Base-by-base conservation (phyloP, 2,888 invertebrate species). In the Drosophila rubida region DNA sequence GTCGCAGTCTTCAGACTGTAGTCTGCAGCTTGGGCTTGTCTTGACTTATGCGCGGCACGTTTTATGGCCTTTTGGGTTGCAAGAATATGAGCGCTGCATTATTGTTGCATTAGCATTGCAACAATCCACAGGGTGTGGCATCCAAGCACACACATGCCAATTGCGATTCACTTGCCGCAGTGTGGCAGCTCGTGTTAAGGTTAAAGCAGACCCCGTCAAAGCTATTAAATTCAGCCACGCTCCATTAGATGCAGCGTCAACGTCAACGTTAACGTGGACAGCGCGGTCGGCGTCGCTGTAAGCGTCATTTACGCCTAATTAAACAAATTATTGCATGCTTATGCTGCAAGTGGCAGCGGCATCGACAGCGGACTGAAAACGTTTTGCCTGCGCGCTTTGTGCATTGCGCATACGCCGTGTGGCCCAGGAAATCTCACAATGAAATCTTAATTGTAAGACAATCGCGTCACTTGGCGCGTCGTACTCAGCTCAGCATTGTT, bases 221-320 rank as follows among this genome's bases (percentile, higher is more conserved):
- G 71, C 82, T 64, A 85, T 83, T 81, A 78, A 81, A 79, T 80
- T 81, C 83, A 64, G 83, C 69, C 68, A 84, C 78, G 86, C 84
- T 83, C 80, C 84, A 84, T 84, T 84, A 84, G 83, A 73, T 66
- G 68, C 71, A 66, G 62, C 70, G 32, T 19, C 19, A 1, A 35
- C 77, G 46, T 67, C 63, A 75, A 69, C 42, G 75, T 51, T 6
- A 11, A 25, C 68, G 27, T 50, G 14, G 32, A 27, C 27, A 8
- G 23, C 66, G 74, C 45, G n/a, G 68, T 50, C 13, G 25, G n/a
- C 69, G 22, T 48, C 67, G 74, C 67, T 62, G 80, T 69, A 72
- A 58, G 75, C 80, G 64, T 75, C 77, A 76, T 87, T 81, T 80
- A 87, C 88, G 87, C 83, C 87, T 85, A 87, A 87, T 87, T 87